A percentile compares a stretch with the other conserved stretches of the same genome.
phyloP scores from a whole-genome alignment of 2,113 vertebrate genomes.

The Melanotaenia duboulayi region DNA sequence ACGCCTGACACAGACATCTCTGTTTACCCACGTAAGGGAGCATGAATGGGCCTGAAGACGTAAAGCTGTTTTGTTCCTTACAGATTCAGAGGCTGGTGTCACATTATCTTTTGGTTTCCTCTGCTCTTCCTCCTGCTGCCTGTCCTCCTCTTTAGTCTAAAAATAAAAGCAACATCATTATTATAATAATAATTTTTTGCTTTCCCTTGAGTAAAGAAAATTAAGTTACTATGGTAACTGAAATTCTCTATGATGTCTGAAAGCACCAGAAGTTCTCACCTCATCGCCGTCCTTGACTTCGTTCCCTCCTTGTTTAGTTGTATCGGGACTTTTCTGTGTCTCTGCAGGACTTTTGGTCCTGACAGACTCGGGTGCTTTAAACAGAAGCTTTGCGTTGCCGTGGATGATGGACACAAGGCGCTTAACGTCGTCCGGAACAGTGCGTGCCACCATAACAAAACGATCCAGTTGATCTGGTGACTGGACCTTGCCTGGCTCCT shows the following conservation, averaged over 20 bases:
- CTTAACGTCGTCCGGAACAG: conserved; percentile 92
- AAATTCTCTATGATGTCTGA: background rate
- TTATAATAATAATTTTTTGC: background rate
- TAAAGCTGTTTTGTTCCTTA: background rate
- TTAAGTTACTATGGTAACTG: background rate
- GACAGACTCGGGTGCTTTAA: conserved; percentile 72
- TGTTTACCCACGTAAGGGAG: too few relatives aligned
- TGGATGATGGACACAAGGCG: conserved; percentile 92
- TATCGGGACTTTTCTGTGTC: conserved; percentile 27
- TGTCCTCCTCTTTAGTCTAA: conserved; percentile 81
- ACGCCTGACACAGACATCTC: too few relatives aligned
- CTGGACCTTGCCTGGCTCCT: conserved; percentile 79
- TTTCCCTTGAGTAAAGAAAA: background rate
- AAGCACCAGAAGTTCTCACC: conserved; percentile 63
- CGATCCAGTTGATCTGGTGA: conserved; percentile 90
- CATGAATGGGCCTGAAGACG: too few relatives aligned
- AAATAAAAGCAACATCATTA: conserved; percentile 22
- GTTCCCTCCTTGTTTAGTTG: conserved; percentile 41
- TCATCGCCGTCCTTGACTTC: conserved; percentile 74
- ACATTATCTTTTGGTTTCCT: conserved; percentile 46
- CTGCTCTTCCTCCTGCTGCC: conserved; percentile 51
- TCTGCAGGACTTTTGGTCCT: conserved; percentile 32
- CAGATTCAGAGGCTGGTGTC: conserved; percentile 4
- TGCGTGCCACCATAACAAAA: conserved; percentile 91
- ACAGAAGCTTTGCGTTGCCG: conserved; percentile 93